A percentile compares a stretch with the other conserved stretches of the same genome.
phyloP scores from a whole-genome alignment of 2,888 invertebrate species.

The Diarsia rubi region DNA sequence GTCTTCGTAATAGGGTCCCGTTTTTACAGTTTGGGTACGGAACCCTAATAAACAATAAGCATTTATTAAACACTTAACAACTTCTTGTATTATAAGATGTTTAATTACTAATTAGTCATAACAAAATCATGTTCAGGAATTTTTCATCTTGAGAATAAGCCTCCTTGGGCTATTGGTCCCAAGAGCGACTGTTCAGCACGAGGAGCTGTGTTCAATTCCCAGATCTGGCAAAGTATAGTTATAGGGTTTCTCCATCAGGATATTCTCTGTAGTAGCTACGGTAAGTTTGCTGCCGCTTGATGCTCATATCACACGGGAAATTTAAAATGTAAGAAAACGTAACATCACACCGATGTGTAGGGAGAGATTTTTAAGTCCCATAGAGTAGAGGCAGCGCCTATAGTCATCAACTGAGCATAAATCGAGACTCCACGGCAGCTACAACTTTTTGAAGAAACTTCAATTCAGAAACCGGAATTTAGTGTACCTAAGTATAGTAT shows the following conservation, averaged over 20 bases:
- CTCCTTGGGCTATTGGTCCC: neutral
- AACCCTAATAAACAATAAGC: neutral
- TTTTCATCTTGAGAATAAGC: neutral
- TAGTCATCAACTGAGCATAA: too few species aligned
- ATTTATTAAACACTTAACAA: neutral
- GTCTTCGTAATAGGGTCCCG: too few species aligned
- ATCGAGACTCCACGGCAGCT: too few species aligned
- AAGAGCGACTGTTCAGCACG: neutral
- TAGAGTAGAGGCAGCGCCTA: too few species aligned
- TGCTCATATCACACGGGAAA: neutral
- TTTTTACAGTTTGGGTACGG: too few species aligned
- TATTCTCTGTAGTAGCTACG: too few species aligned
- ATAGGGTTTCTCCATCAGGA: neutral
- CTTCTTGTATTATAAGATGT: slow-evolving; percentile 10
- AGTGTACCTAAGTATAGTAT: too few species aligned
- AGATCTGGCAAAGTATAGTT: neutral
- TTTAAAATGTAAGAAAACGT: too few species aligned
- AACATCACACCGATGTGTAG: too few species aligned
- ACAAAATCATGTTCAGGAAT: neutral
- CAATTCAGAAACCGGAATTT: too few species aligned
- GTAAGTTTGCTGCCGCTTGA: neutral
- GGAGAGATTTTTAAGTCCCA: too few species aligned
- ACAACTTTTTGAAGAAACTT: too few species aligned
- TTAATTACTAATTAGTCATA: neutral
- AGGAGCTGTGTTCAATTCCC: neutral